Evolutionary conservation across 92 coral and sea anemone species (phyloP).

Genomic region (Porites cylindrica): DNA sequence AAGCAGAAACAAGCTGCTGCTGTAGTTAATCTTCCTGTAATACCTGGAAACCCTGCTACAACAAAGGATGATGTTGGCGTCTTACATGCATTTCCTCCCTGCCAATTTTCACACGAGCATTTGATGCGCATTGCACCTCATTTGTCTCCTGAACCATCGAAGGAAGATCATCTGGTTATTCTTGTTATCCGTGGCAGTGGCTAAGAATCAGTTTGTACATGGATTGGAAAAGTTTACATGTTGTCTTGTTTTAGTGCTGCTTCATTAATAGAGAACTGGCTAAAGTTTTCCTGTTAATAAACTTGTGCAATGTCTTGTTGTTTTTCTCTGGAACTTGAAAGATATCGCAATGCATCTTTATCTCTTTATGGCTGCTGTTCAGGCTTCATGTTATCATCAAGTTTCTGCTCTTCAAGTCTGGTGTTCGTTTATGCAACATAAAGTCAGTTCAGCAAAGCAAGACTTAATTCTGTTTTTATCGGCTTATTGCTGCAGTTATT

Average conservation of each 20-base stretch:
- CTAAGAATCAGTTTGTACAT: constrained; percentile 47
- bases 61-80: constrained; percentile 95
- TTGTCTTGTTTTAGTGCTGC: constrained; percentile 37
- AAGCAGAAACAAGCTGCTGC: constrained; percentile 99
- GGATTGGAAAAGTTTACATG: constrained; percentile 6
- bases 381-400: neutral
- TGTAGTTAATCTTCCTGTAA: constrained; percentile 94
- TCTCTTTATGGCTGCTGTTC: neutral
- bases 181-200: constrained; percentile 97
- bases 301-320: neutral
- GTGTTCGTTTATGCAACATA: neutral
- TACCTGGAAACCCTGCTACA: constrained; percentile 79
- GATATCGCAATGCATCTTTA: neutral
- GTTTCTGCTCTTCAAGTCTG: neutral
- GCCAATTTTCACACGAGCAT: constrained; percentile 99
- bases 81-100: constrained; percentile 99
- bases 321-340: neutral
- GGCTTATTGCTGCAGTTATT: neutral
- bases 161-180: constrained; percentile 98
- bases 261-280: constrained; percentile 30
- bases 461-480: constrained; percentile 18
- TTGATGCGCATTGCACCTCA: constrained; percentile 99
- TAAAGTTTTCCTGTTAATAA: neutral
- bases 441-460: neutral
- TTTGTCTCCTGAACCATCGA: constrained; percentile 97